phyloP scores from a whole-genome alignment of 2,888 invertebrate species.

The Enoplolaimus lenunculus region DNA sequence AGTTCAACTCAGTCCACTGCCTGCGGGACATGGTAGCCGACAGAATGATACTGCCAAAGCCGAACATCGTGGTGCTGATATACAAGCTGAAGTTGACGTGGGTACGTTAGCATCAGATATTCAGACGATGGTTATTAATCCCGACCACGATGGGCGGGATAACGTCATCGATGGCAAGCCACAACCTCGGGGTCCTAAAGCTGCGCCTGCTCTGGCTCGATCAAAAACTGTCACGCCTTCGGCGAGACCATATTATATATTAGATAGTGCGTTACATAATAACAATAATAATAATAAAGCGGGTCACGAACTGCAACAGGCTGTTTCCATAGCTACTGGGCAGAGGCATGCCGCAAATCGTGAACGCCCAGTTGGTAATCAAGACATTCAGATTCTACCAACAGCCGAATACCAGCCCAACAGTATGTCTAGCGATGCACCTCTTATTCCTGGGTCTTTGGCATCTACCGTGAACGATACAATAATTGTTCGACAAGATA shows the following conservation, averaged over 20 bases:
- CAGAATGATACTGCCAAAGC: background rate
- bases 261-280: background rate
- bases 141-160: background rate
- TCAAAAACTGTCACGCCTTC: background rate
- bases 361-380: background rate
- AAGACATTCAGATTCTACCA: background rate
- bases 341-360: too few relatives aligned
- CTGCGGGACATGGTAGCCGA: background rate
- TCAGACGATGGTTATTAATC: conserved; percentile 1
- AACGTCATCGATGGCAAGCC: background rate
- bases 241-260: background rate
- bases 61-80: background rate
- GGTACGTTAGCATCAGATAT: background rate
- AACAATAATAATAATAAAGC: background rate
- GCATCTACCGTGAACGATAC: background rate
- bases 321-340: too few relatives aligned
- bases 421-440: background rate
- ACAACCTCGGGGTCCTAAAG: background rate
- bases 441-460: background rate
- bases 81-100: background rate
- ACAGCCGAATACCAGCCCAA: background rate
- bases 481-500: background rate
- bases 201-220: background rate
- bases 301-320: too few relatives aligned
- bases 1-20: too few relatives aligned